Evolutionary conservation across 2,797 vertebrate genomes (phyloP), one percentile per base, ranked within the genome.

Genomic region (Smutsia gigantea): DNA sequence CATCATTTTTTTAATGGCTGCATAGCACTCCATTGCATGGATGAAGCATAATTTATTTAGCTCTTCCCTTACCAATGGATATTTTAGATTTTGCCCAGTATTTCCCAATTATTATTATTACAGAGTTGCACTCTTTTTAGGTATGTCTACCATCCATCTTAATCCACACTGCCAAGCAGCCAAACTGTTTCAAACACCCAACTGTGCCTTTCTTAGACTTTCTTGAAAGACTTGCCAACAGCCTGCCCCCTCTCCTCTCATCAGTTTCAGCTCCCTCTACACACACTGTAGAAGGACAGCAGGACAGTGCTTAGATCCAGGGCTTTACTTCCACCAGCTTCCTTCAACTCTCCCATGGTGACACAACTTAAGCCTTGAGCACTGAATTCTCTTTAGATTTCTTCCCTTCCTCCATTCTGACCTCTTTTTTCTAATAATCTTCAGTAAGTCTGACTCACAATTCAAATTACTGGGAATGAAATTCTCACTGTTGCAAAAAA

Each of bases 381-480:
- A 29, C 11, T 46, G 42, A 46, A 46, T 86, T 92, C 37, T 88
- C 46, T 69, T 34, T 68, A 88, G 49, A 71, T 78, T 71, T 83
- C 69, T 68, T 55, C 53, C 71, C 7, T 77, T 75, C n/a, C 23
- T 49, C 37, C 74, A 79, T 27, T 72, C 31, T 31, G 84, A 68
- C 1, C 27, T 74, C 29, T 39, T 57, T 71, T 57, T 84, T 49
- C 31, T 81, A 77, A 89, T 92, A 51, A 86, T 63, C 34, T 81
- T 55, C 13, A 61, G 18, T 31, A 81, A 92, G 37, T 81, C 17
- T 78, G 61, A 88, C n/a, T 93, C 64, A 78, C 14, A 69, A 79
- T 85, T 89, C 88, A 89, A 89, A 92, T 94, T 21, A 49, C 46
- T 37, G 64, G n/a, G 57, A 91, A 87, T 87, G 72, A 87, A 93